A percentile compares a stretch with the other conserved stretches of the same genome.
These are phyloP conservation scores for Diabrotica balteata DNA, from an alignment of 2,888 invertebrate genomes.

Conservation along the genomic window DNA sequence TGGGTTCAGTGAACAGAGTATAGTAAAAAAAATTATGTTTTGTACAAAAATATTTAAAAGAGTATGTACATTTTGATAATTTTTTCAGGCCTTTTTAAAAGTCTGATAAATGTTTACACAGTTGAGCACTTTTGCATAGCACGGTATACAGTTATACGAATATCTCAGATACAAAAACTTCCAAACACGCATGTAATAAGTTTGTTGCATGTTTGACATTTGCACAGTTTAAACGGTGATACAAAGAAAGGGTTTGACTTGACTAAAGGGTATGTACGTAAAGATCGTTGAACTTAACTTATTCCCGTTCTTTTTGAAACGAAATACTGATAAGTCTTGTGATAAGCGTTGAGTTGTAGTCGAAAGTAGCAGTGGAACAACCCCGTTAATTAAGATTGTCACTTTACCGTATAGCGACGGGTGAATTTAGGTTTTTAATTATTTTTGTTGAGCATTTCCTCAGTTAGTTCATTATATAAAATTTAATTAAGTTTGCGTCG, in stretches of 20 bases:
- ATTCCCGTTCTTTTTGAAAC: constrained; percentile 39
- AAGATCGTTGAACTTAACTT: constrained; percentile 22
- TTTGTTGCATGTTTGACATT: constrained; percentile 12
- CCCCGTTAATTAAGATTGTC: constrained; percentile 63
- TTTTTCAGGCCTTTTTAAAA: too few species aligned
- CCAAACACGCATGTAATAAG: constrained; percentile 7
- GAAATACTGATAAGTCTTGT: constrained; percentile 54
- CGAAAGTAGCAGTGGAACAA: constrained; percentile 57
- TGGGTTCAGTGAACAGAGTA: too few species aligned
- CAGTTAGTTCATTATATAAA: constrained; percentile 64
- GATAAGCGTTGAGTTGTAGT: constrained; percentile 55
- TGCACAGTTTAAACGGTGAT: constrained; percentile 6
- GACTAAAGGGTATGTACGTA: constrained; percentile 16
- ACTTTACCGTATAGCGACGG: constrained; percentile 59
- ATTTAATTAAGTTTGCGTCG: constrained; percentile 63
- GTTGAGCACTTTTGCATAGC: too few species aligned
- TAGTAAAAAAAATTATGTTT: too few species aligned
- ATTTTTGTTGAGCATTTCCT: constrained; percentile 64
- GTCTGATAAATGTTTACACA: too few species aligned
- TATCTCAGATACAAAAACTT: neutral
- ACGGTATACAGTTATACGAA: too few species aligned
- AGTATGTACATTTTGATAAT: too few species aligned
- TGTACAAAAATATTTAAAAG: too few species aligned
- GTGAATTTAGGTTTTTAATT: constrained; percentile 64
- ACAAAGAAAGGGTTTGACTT: constrained; percentile 23